Evolutionary conservation across 1,140 invertebrate species (phyloP).

Genomic region (Temnothorax nylanderi): DNA sequence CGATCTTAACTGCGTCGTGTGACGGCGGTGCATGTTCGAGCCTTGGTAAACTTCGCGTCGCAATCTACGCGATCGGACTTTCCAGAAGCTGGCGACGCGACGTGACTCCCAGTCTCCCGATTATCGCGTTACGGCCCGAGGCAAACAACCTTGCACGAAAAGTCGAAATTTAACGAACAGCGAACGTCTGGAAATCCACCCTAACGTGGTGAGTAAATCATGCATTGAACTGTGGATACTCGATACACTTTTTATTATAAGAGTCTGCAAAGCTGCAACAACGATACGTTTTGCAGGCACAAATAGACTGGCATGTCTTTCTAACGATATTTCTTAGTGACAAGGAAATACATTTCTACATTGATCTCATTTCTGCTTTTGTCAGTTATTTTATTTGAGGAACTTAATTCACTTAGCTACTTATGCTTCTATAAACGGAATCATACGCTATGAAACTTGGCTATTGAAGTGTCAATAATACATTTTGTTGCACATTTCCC

Average conservation of each 20-base stretch:
- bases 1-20: constrained; percentile 55
- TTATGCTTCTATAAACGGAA: neutral
- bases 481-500: constrained; percentile 20
- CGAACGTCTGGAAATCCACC: neutral
- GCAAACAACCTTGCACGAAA: constrained; percentile 47
- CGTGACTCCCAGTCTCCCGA: neutral
- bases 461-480: constrained; percentile 14
- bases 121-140: neutral
- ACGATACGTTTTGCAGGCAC: neutral
- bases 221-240: neutral
- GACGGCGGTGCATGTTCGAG: constrained; percentile 49
- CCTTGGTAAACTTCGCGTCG: constrained; percentile 44
- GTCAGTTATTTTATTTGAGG: neutral
- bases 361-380: neutral
- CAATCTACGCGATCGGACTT: constrained; percentile 44
- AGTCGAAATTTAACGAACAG: neutral
- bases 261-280: too few species aligned
- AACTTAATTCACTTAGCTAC: neutral
- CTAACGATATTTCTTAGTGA: neutral
- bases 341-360: neutral
- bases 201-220: neutral
- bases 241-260: neutral
- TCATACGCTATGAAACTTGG: neutral
- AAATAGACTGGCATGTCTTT: neutral
- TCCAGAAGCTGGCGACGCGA: constrained; percentile 18